Evolutionary conservation across 2,113 vertebrate genomes (phyloP), one percentile per base, ranked within the genome.

Genomic region (Uria aalge): DNA sequence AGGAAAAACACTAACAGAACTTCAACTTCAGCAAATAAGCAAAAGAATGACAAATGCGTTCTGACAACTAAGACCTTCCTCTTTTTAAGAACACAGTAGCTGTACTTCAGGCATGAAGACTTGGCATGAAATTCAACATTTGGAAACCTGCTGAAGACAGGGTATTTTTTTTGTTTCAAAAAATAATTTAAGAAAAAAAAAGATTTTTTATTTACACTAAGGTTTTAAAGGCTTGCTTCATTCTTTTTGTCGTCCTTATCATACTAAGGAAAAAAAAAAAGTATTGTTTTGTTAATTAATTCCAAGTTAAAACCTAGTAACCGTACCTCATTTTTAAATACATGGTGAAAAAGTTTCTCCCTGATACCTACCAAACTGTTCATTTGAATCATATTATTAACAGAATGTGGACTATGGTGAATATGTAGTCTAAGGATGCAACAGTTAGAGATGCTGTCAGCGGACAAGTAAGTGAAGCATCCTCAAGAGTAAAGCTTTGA

Each of bases 31-130:
- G 76, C 52, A 95, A 94, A 78, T 83, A 95, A 93, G 71, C 45
- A 32, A 69, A 96, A 86, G 90, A 93, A 93, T 96, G 93, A 96
- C 85, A 96, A 93, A 97, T 96, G 43, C 24, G 9, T 89, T 95
- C 64, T 94, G 95, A 97, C 96, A 97, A 81, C 56, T 75, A 76
- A 84, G 85, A 85, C 94, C 82, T 96, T 95, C 36, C 11, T 67
- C 30, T 81, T 92, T 78, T 93, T 32, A 86, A 91, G 72, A 94
- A 45, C 53, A 68, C 9, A 57, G 56, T 71, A 57, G 30, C 24
- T 81, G 53, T 71, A 93, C 27, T 96, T 94, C 71, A 85, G 68
- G 90, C 88, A 96, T 85, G 78, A 90, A 87, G 73, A 45, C 53
- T 75, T 76, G 69, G 36, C 53, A 79, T 76, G 68, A 92, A 96